phyloP scores from a whole-genome alignment of 2,888 invertebrate genomes.

The Phymatocera aterrima region DNA sequence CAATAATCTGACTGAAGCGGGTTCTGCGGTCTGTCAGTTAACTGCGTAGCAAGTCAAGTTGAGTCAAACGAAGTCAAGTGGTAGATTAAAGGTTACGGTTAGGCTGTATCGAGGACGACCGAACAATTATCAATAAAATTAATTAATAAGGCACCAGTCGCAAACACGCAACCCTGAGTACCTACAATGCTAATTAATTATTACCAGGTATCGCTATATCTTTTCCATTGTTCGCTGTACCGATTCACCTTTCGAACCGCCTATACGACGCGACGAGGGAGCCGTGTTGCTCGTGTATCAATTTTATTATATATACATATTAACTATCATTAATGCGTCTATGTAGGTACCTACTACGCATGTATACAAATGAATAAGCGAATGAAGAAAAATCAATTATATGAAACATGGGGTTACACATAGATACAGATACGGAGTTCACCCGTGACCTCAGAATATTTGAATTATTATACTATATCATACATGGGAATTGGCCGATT shows the following conservation, averaged over 20 bases:
- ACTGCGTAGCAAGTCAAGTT: constrained; percentile 38
- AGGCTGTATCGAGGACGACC: constrained; percentile 40
- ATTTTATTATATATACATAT: neutral
- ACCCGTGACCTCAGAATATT: too few species aligned
- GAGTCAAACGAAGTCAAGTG: constrained; percentile 44
- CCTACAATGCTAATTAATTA: constrained; percentile 44
- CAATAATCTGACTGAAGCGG: constrained; percentile 14
- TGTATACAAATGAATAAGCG: too few species aligned
- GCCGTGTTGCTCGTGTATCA: neutral
- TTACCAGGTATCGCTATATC: too few species aligned
- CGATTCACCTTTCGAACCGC: constrained; percentile 27
- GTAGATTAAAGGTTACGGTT: constrained; percentile 45
- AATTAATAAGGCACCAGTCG: constrained; percentile 18
- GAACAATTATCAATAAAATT: constrained; percentile 44
- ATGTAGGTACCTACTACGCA: too few species aligned
- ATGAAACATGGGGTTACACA: too few species aligned
- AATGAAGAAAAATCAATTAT: too few species aligned
- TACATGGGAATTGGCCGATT: neutral
- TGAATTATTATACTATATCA: too few species aligned
- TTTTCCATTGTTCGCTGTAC: constrained; percentile 15
- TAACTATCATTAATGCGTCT: too few species aligned
- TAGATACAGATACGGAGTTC: too few species aligned
- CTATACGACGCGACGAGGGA: constrained; percentile 13
- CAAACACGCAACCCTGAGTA: constrained; percentile 41
- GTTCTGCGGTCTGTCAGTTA: constrained; percentile 32